These are phyloP conservation scores for Propithecus deckenii DNA, from an alignment of 2,797 vertebrate species.

Conservation along the genomic window DNA sequence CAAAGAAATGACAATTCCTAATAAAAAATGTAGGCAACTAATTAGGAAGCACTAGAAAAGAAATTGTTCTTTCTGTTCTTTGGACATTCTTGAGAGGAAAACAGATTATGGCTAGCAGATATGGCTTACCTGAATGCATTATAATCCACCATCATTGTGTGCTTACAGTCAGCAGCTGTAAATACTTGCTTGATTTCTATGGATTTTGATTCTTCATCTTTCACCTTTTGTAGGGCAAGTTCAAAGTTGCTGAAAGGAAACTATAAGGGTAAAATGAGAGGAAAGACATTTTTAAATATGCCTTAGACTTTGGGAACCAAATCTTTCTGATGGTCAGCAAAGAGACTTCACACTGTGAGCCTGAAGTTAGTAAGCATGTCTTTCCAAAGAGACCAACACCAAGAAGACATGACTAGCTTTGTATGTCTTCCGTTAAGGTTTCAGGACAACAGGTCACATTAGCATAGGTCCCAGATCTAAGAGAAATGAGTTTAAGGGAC, in stretches of 20 bases:
- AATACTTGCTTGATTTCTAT: constrained; percentile 89
- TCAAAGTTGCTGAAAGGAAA: constrained; percentile 88
- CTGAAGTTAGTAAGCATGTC: neutral
- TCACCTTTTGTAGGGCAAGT: constrained; percentile 89
- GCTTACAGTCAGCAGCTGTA: constrained; percentile 82
- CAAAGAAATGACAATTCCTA: constrained; percentile 24
- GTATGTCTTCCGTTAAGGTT: neutral
- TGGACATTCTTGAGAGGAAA: neutral
- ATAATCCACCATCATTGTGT: constrained; percentile 86
- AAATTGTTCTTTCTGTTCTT: neutral
- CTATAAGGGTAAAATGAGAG: constrained; percentile 82
- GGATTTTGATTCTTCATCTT: constrained; percentile 82
- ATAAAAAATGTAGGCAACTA: neutral
- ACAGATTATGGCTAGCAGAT: neutral
- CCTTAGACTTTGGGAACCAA: neutral
- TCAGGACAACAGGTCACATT: neutral
- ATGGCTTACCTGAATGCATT: constrained; percentile 90
- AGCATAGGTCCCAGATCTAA: neutral
- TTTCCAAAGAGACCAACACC: neutral
- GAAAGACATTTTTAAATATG: constrained; percentile 42
- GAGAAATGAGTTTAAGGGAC: neutral
- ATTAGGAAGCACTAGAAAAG: neutral
- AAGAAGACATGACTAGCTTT: neutral
- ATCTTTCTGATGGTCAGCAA: neutral
- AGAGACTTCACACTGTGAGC: neutral